Evolutionary conservation across 1,140 invertebrate species (phyloP), one percentile per base, ranked within the genome.

Genomic region (Papilio aristodemus): DNA sequence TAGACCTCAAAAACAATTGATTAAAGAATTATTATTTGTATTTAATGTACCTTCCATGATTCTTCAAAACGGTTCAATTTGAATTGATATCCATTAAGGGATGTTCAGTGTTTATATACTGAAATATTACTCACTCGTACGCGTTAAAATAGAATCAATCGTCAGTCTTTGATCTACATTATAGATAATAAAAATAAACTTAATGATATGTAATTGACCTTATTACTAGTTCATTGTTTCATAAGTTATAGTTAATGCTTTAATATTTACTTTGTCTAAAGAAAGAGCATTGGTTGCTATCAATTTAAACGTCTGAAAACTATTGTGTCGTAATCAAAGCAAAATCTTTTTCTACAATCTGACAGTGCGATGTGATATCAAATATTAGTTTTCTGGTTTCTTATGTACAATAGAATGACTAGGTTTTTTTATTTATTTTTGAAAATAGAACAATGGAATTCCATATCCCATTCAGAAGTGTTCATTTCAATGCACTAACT

Each of bases 41-140:
- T 14, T 66, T 41, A 1, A 50, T 38, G 1, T 46, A 46, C 63
- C 63, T 66, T 36, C 13, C 63, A 66, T 66, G 41, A 36, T 66
- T 50, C 25, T 22, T 50, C n/a, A 66, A 22, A 50, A 36, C 25
- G 25, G 8, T 50, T 43, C 25, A 13, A 46, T 46, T 50, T 25
- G 2, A 66, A 32, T 50, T 25, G 39, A 46, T 66, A 38, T 46
- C 41, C 22, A 19, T 3, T 46, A 32, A 46, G n/a, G 22, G 41
- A 2, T 50, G 63, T 13, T 32, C 17, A 9, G 6, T 2, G 11
- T n/a, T 66, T 66, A 46, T 64, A 64, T 66, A 66, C 41, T 46
- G n/a, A 10, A 3, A 19, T 10, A 46, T 46, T 46, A 54, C 1
- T 22, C 19, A 54, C 22, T 22, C 19, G 5, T 43, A 43, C 19